These are phyloP conservation scores for Cenopis cana DNA, from an alignment of 2,888 invertebrate species.

Conservation along the genomic window DNA sequence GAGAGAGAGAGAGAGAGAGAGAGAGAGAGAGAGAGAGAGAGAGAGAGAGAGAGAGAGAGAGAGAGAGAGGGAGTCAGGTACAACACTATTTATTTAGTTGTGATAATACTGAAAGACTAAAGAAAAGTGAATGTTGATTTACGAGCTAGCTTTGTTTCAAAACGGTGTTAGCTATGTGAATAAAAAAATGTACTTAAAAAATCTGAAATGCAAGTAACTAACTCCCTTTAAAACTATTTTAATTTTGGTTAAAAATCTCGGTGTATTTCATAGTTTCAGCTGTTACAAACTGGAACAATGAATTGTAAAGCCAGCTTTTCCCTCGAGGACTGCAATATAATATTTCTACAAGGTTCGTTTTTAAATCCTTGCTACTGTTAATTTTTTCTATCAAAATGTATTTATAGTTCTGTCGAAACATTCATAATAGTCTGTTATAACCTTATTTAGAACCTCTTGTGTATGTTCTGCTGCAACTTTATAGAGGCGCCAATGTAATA, in stretches of 20 bases:
- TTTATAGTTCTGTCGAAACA: not conserved
- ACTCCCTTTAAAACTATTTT: constrained; percentile 2
- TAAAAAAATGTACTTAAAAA: not conserved
- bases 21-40: no score
- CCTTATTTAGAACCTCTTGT: not conserved
- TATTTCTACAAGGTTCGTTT: constrained; percentile 8
- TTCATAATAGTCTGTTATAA: not conserved
- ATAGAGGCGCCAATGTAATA: not conserved
- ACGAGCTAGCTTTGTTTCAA: no score
- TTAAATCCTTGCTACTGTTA: constrained; percentile 12
- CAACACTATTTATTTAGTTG: no score
- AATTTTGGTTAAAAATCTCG: constrained; percentile 10
- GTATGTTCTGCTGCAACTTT: not conserved
- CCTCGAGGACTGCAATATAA: constrained; percentile 21
- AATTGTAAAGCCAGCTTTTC: constrained; percentile 30
- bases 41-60: no score
- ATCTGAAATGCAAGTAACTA: not conserved
- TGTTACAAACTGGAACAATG: constrained; percentile 26
- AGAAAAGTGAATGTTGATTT: no score
- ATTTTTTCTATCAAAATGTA: constrained; percentile 1
- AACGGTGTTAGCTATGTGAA: no score
- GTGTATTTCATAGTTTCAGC: constrained; percentile 19
- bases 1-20: no score
- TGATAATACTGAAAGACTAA: no score
- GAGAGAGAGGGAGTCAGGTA: no score